phyloP scores from a whole-genome alignment of 2,797 vertebrate species.

The Alcedo quadribrachys region DNA sequence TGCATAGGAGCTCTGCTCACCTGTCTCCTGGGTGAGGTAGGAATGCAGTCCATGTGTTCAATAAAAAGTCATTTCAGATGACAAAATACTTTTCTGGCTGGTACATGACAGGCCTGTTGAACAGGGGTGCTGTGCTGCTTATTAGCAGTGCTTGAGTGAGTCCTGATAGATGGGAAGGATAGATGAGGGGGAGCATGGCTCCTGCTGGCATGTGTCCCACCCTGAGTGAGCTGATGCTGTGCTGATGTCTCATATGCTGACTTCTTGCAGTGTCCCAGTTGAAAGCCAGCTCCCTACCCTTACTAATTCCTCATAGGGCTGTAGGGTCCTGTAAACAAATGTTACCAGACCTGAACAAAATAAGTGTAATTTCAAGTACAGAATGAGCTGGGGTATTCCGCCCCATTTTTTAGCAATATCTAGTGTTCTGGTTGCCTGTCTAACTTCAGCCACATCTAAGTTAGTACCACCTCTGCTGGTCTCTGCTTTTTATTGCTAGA shows the following conservation, averaged over 20 bases:
- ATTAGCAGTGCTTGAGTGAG: not conserved
- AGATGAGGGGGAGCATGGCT: not conserved
- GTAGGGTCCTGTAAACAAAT: not conserved
- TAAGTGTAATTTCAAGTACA: not conserved
- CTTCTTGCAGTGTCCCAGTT: not conserved
- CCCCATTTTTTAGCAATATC: not conserved
- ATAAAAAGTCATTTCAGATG: not conserved
- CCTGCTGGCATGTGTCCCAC: rapidly evolving
- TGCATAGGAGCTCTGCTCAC: not conserved
- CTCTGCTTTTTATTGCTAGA: not conserved
- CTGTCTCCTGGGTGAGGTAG: not conserved
- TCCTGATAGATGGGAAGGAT: not conserved
- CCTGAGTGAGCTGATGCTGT: not conserved
- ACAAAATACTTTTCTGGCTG: not conserved
- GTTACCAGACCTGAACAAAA: not conserved
- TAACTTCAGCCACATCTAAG: not conserved
- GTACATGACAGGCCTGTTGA: rapidly evolving
- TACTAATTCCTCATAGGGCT: not conserved
- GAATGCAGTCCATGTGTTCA: not conserved
- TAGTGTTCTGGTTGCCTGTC: not conserved
- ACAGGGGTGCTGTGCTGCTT: not conserved
- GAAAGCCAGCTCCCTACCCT: not conserved
- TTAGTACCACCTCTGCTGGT: not conserved
- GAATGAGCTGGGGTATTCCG: not conserved
- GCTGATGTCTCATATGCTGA: not conserved